phyloP scores from a whole-genome alignment of 2,797 vertebrate species.

The Peromyscus aztecus region DNA sequence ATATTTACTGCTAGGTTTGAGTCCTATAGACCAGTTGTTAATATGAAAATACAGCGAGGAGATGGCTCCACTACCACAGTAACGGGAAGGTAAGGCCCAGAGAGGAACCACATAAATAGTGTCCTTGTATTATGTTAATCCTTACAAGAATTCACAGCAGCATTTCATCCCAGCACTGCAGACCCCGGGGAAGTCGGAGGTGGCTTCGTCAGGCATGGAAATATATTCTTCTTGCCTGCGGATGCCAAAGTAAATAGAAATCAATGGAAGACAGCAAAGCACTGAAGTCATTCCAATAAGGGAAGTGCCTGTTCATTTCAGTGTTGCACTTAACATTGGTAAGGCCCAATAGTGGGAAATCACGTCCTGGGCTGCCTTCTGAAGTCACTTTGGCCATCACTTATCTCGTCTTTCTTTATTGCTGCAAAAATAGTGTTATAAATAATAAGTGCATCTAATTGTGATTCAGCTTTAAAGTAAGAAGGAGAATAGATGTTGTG shows the following conservation, averaged over 20 bases:
- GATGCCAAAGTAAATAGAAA: slow-evolving; percentile 89
- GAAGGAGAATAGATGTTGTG: slow-evolving; percentile 63
- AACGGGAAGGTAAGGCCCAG: slow-evolving; percentile 77
- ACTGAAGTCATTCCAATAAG: slow-evolving; percentile 89
- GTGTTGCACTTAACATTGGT: slow-evolving; percentile 88
- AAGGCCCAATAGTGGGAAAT: slow-evolving; percentile 83
- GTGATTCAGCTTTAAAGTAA: slow-evolving; percentile 80
- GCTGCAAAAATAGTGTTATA: slow-evolving; percentile 81
- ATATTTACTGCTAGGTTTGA: slow-evolving; percentile 83
- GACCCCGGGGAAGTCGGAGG: slow-evolving; percentile 71
- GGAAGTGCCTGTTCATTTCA: slow-evolving; percentile 88
- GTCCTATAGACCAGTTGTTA: slow-evolving; percentile 78
- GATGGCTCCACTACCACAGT: slow-evolving; percentile 79
- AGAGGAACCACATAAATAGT: slow-evolving; percentile 83
- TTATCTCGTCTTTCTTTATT: slow-evolving; percentile 82
- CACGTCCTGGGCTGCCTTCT: slow-evolving; percentile 84
- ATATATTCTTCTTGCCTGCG: slow-evolving; percentile 84
- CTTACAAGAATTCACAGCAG: slow-evolving; percentile 81
- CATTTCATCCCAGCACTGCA: slow-evolving; percentile 78
- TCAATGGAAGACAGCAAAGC: slow-evolving; percentile 87
- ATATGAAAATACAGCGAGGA: slow-evolving; percentile 74
- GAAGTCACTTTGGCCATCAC: slow-evolving; percentile 76
- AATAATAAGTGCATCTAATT: slow-evolving; percentile 81
- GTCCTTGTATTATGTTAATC: slow-evolving; percentile 83
- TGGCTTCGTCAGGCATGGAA: slow-evolving; percentile 84